These are phyloP conservation scores for Archips crataeganus DNA, from an alignment of 2,888 invertebrate genomes.

Conservation along the genomic window DNA sequence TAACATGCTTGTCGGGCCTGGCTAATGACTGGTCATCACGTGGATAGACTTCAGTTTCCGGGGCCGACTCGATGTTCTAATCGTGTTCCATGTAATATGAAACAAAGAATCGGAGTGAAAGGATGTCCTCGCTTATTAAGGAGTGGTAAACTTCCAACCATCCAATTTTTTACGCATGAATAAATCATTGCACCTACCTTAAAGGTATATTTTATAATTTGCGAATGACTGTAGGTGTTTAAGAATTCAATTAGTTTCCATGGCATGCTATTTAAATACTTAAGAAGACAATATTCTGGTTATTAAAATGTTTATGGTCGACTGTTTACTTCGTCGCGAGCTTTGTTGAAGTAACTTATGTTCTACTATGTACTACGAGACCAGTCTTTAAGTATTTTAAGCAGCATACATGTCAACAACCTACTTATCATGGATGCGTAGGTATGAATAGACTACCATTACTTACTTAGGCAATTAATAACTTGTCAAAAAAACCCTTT, in stretches of 20 bases:
- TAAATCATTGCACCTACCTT: not conserved
- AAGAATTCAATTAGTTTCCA: not conserved
- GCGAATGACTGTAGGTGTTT: slow-evolving; percentile 4
- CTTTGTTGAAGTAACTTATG: not conserved
- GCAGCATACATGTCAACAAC: too few species aligned
- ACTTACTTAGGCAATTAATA: too few species aligned
- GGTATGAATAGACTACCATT: too few species aligned
- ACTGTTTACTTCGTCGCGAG: not conserved
- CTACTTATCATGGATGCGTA: too few species aligned
- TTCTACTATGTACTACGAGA: too few species aligned
- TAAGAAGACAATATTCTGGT: slow-evolving; percentile 10
- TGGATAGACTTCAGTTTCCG: slow-evolving; percentile 12
- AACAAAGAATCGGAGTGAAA: slow-evolving; percentile 24
- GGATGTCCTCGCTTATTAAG: slow-evolving; percentile 8
- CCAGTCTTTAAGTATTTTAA: too few species aligned
- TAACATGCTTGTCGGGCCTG: slow-evolving; percentile 51
- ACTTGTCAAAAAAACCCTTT: too few species aligned
- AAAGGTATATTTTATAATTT: slow-evolving; percentile 9
- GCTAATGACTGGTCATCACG: slow-evolving; percentile 56
- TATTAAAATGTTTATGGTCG: not conserved
- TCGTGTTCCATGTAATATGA: not conserved
- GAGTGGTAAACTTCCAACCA: not conserved
- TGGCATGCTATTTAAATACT: not conserved
- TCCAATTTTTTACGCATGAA: slow-evolving; percentile 1
- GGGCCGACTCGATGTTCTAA: slow-evolving; percentile 13